Base-by-base conservation (phyloP, 2,113 vertebrate species). In the Podarcis cretensis region DNA sequence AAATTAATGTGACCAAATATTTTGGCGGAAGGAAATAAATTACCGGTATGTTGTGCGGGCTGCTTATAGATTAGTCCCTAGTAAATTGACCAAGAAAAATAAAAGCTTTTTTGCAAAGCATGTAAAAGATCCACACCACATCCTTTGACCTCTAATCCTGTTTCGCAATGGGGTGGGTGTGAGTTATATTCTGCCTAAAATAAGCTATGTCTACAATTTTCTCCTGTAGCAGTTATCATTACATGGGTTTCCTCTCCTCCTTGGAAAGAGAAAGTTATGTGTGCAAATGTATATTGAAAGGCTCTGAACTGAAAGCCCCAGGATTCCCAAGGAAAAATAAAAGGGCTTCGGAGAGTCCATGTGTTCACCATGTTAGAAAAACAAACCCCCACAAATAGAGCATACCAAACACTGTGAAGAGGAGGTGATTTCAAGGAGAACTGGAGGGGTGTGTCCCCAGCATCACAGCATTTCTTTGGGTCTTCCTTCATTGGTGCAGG, bases 331-430 rank as follows among this genome's bases (percentile, higher is more conserved):
- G 97, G 97, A 97, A 97, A 98, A 98, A 98, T 97, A 97, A 98
- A 95, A 97, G 96, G 96, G 96, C 96, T 97, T 96, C 92, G 96
- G 95, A 97, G 97, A 97, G 92, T 97, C 96, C 98, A 99, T 98
- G 97, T 98, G 98, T 98, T 98, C 97, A 96, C 98, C 98, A 98
- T 97, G 97, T 98, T 98, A 98, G 86, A 97, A 98, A 97, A 98
- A 98, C 97, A 99, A 94, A 57, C 95, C 94, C 91, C 91, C 90
- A 89, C 95, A 94, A 91, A 95, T 94, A 93, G 92, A 94, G 95
- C 94, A 94, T 94, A 95, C 95, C 91, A 92, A 94, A 93, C 93
- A 92, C 91, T 87, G 87, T 91, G 94, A 27, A 18, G 66, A 96
- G 88, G 92, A 96, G 93, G 91, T 94, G 90, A 89, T 93, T 90